phyloP scores from a whole-genome alignment of 2,113 vertebrate genomes.

The Labeo catla region DNA sequence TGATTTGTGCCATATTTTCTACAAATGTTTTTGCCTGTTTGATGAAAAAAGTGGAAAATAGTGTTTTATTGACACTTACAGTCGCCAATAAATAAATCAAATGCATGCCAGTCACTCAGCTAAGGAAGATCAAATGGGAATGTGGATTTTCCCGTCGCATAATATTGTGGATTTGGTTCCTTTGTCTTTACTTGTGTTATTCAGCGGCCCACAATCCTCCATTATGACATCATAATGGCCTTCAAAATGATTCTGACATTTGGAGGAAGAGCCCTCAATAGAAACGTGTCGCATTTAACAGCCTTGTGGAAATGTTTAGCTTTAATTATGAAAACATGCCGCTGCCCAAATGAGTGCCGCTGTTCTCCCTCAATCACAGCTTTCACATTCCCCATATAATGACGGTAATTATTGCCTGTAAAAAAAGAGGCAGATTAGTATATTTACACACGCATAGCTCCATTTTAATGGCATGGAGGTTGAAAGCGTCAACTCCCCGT shows the following conservation, averaged over 20 bases:
- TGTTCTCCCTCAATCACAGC: slow-evolving; percentile 56
- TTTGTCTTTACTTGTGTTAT: slow-evolving; percentile 19
- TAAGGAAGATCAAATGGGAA: neutral
- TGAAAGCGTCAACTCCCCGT: slow-evolving; percentile 37
- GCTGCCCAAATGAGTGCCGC: slow-evolving; percentile 44
- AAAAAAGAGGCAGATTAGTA: slow-evolving; percentile 56
- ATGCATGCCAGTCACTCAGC: neutral
- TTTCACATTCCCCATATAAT: slow-evolving; percentile 57
- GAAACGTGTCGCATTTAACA: slow-evolving; percentile 26
- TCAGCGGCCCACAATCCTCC: slow-evolving; percentile 4
- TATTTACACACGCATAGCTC: slow-evolving; percentile 57
- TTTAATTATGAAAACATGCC: slow-evolving; percentile 57
- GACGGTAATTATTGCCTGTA: slow-evolving; percentile 55
- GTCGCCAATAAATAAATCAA: neutral
- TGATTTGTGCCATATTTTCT: neutral
- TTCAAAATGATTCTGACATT: slow-evolving; percentile 37
- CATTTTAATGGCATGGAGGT: slow-evolving; percentile 17
- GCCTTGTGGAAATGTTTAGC: slow-evolving; percentile 51
- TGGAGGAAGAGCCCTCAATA: slow-evolving; percentile 38
- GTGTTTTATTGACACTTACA: too few species aligned
- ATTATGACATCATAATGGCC: slow-evolving; percentile 43
- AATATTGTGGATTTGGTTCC: neutral
- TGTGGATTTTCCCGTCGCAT: neutral
- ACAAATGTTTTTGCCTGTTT: too few species aligned
- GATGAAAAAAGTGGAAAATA: too few species aligned